Percentiles rank a stretch among this genome's conserved stretches.
phyloP scores from a whole-genome alignment of 2,888 invertebrate species.

The Eupithecia subumbrata region DNA sequence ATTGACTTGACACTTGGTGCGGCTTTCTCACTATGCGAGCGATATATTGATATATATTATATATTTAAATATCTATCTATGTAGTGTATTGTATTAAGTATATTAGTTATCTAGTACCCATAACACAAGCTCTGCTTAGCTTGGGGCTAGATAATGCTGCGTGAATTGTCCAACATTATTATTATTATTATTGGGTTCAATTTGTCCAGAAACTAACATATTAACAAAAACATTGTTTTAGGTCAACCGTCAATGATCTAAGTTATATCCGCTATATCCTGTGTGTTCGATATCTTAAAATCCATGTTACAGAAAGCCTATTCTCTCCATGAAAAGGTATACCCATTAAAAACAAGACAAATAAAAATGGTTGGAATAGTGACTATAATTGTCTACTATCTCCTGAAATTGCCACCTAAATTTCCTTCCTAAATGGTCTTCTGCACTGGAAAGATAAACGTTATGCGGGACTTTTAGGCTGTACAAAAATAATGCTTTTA shows the following conservation, averaged over 20 bases:
- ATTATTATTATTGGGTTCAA: no score
- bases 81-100: no score
- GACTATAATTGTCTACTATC: no score
- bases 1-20: constrained; percentile 36
- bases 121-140: no score
- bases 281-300: background rate
- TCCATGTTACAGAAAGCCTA: background rate
- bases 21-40: background rate
- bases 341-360: no score
- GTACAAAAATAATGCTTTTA: background rate
- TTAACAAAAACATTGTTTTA: background rate
- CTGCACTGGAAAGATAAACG: background rate
- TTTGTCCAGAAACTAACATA: background rate
- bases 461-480: background rate
- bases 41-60: background rate
- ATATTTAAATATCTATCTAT: no score
- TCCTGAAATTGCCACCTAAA: background rate
- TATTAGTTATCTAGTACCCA: no score
- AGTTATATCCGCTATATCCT: background rate
- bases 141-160: no score
- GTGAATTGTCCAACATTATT: no score
- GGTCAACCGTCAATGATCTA: background rate
- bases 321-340: background rate
- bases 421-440: background rate
- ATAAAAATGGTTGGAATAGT: no score